Evolutionary conservation across 2,113 vertebrate species (phyloP).

Genomic region (Paradoxurus hermaphroditus): DNA sequence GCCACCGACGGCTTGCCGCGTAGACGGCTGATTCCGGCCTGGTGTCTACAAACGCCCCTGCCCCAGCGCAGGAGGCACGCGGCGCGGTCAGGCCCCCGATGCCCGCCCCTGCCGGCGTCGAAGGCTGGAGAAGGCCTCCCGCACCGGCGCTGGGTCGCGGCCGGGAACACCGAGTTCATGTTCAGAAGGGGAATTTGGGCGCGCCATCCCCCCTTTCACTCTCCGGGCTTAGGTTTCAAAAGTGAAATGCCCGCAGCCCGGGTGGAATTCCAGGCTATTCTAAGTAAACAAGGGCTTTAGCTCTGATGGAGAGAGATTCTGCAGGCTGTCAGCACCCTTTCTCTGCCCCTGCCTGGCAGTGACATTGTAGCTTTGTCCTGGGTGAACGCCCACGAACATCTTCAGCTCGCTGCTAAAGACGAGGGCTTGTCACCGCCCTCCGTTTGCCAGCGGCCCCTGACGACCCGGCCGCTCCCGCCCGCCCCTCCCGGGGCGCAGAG

Average conservation of each 20-base stretch:
- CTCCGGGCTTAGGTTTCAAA: conserved; percentile 21
- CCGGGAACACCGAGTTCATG: background rate
- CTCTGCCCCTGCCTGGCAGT: background rate
- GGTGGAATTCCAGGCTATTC: background rate
- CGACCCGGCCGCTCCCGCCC: background rate
- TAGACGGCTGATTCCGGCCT: accelerated
- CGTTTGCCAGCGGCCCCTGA: background rate
- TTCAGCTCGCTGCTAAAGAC: conserved; percentile 51
- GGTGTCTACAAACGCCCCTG: background rate
- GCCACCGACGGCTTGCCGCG: accelerated
- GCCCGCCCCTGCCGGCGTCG: background rate
- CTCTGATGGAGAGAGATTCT: conserved; percentile 57
- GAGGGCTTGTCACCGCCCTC: conserved; percentile 55
- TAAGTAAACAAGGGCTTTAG: background rate
- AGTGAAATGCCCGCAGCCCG: conserved; percentile 1
- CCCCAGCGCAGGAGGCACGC: accelerated
- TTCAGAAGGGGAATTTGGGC: background rate
- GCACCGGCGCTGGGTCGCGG: accelerated
- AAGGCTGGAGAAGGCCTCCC: background rate
- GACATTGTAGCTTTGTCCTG: conserved; percentile 44
- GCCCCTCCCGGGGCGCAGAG: too few relatives aligned
- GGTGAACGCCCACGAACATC: conserved; percentile 43
- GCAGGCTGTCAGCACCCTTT: conserved; percentile 71
- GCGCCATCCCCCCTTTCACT: accelerated
- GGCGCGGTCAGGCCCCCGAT: background rate